Base-by-base conservation (phyloP, 37 sponge, comb jelly and placozoan species). In the Sycon ciliatum region DNA sequence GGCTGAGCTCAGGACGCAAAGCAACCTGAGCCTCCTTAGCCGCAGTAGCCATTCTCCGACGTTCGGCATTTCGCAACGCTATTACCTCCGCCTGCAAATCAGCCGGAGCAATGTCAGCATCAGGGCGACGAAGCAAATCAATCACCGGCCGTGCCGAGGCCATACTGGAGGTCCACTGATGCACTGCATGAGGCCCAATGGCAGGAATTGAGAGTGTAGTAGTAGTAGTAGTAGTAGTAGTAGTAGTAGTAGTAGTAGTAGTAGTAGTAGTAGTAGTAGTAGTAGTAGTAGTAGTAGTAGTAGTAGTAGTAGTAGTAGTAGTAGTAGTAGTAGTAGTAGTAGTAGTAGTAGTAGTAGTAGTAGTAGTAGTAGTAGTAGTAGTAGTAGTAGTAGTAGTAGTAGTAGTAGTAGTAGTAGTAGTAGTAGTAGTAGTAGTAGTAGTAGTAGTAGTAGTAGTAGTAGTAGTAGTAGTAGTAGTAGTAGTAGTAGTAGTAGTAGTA, bases 141-240 rank as follows among this genome's bases (percentile, higher is more conserved):
- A n/a, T n/a, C n/a, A n/a, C n/a, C n/a, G n/a, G n/a, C n/a, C n/a
- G n/a, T n/a, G n/a, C n/a, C n/a, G n/a, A n/a, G n/a, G n/a, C n/a
- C n/a, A n/a, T n/a, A n/a, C n/a, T n/a, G n/a, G n/a, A n/a, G n/a
- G n/a, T n/a, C n/a, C n/a, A n/a, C n/a, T n/a, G n/a, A n/a, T n/a
- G n/a, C n/a, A n/a, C n/a, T n/a, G n/a, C n/a, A n/a, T n/a, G n/a
- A n/a, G n/a, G n/a, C n/a, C n/a, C n/a, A n/a, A n/a, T n/a, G n/a
- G n/a, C 16, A 46, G 52, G 11, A 46, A 16, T 46, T 11, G 52
- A 46, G 52, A 16, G 16, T 18, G 52, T 46, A 46, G 52, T 46
- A 46, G 52, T 46, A 46, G 52, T 46, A 46, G 52, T 46, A 46
- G 52, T 46, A 46, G 52, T 46, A 46, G 52, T 46, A 46, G 52